Conservation (phyloP, 2,888 invertebrate species). For the Hypsopygia costalis region DNA sequence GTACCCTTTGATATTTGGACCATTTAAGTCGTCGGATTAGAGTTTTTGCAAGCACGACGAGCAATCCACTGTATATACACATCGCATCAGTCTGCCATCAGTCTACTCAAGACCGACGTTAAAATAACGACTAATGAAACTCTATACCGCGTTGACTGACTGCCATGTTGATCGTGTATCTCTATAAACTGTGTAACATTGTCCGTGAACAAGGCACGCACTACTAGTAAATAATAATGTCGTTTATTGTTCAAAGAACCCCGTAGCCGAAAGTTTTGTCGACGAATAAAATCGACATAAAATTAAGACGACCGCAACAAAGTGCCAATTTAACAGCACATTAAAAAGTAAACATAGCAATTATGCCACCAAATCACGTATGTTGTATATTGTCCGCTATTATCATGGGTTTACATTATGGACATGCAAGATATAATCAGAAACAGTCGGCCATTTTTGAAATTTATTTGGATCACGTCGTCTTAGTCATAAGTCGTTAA, state of each 20-base stretch:
- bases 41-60: no score
- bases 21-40: no score
- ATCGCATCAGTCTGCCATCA: no score
- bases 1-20: no score
- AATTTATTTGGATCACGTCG: constrained; percentile 70
- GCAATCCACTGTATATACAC: no score
- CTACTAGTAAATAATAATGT: no score
- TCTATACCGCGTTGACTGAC: no score
- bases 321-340: constrained; percentile 35
- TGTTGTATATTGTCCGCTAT: constrained; percentile 64
- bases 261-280: constrained; percentile 11
- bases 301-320: constrained; percentile 21
- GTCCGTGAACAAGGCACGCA: no score
- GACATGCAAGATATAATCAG: constrained; percentile 64
- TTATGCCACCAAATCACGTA: constrained; percentile 65
- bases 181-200: no score
- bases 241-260: neutral
- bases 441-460: constrained; percentile 47
- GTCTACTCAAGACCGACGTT: no score
- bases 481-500: constrained; percentile 67
- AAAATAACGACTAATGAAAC: no score
- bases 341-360: constrained; percentile 42
- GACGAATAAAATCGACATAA: constrained; percentile 15
- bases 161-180: no score
- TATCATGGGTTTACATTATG: constrained; percentile 56